phyloP scores from a whole-genome alignment of 1,140 invertebrate species.

The Achatina immaculata region DNA sequence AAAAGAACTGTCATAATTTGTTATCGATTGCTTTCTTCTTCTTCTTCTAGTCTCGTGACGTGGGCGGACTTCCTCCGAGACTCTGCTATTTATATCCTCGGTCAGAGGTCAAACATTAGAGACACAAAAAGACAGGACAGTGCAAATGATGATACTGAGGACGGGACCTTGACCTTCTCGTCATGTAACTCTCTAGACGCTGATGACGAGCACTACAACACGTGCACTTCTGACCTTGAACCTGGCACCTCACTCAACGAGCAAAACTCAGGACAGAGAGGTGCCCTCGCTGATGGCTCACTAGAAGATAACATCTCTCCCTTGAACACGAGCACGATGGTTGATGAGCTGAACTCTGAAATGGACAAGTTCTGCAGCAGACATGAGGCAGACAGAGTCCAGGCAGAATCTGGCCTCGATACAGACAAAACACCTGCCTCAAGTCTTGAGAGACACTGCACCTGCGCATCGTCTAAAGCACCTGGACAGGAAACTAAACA shows the following conservation, averaged over 20 bases:
- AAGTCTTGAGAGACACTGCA: background rate
- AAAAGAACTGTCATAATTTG: background rate
- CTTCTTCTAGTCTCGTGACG: background rate
- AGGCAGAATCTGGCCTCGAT: background rate
- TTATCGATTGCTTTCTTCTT: background rate
- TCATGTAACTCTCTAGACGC: conserved; percentile 8
- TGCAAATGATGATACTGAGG: background rate
- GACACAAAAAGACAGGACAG: background rate
- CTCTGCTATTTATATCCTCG: background rate
- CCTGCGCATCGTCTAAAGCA: background rate
- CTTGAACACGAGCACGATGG: background rate
- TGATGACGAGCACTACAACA: conserved; percentile 10
- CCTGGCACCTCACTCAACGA: background rate
- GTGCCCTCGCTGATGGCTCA: background rate
- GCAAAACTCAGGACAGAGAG: background rate
- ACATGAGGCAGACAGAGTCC: background rate
- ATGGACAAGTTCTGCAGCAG: background rate
- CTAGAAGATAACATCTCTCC: background rate
- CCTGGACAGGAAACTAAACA: no score
- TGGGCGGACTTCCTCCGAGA: conserved; percentile 17
- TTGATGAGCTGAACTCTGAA: background rate
- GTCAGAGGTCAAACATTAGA: background rate
- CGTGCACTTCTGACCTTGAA: background rate
- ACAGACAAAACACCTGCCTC: background rate
- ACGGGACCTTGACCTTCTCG: background rate